Conservation (phyloP, 2,797 vertebrate species). For the Dendrocincla fuliginosa region DNA sequence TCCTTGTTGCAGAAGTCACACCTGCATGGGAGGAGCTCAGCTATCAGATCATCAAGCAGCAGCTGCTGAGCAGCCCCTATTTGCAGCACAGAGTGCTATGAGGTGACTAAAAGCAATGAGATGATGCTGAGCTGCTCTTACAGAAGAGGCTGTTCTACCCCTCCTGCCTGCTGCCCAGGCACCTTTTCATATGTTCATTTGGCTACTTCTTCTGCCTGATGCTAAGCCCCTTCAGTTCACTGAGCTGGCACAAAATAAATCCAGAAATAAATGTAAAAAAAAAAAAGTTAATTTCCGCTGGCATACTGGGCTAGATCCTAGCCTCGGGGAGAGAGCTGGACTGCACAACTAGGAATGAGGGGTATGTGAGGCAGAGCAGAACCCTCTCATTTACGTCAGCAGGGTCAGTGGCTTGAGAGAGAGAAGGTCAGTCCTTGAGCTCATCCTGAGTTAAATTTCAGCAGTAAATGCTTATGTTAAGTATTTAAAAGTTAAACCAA, state of each 20-base stretch:
- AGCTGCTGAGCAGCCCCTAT: neutral
- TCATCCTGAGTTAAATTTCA: fast-evolving
- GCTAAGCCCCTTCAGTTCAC: neutral
- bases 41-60: neutral
- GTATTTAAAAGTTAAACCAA: neutral
- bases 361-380: neutral
- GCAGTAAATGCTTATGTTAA: neutral
- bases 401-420: neutral
- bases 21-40: neutral
- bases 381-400: neutral
- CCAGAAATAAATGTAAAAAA: neutral
- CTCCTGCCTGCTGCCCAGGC: neutral
- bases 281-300: neutral
- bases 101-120: neutral
- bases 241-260: neutral
- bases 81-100: neutral
- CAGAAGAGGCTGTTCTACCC: neutral
- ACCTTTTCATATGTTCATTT: neutral
- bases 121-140: neutral
- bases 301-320: neutral
- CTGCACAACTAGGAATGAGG: neutral
- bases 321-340: neutral
- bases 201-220: neutral
- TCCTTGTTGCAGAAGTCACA: neutral
- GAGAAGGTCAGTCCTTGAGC: neutral